Conservation (phyloP, 2,113 vertebrate species). For the human (Homo sapiens) region GRCh38 chr2:238997501-238998000, state of each 20-base stretch:
- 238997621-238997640: neutral
- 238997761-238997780: neutral
- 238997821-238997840: neutral
- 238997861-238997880: neutral
- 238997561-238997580: neutral
- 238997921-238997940: accelerated
- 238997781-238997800: accelerated
- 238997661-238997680: neutral
- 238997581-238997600: neutral
- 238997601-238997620: neutral
- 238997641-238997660: neutral
- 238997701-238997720: neutral
- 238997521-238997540: neutral
- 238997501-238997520: accelerated
- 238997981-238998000: too few relatives aligned
- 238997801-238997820: accelerated
- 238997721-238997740: accelerated
- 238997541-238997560: too few relatives aligned
- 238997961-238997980: accelerated
- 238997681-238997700: neutral
- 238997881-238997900: accelerated
- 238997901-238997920: accelerated
- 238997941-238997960: neutral
- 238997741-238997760: accelerated
- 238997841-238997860: neutral